A percentile compares a stretch with the other conserved stretches of the same genome.
Evolutionary conservation across 2,888 invertebrate genomes (phyloP).

Genomic region (Spilosoma lubricipeda): DNA sequence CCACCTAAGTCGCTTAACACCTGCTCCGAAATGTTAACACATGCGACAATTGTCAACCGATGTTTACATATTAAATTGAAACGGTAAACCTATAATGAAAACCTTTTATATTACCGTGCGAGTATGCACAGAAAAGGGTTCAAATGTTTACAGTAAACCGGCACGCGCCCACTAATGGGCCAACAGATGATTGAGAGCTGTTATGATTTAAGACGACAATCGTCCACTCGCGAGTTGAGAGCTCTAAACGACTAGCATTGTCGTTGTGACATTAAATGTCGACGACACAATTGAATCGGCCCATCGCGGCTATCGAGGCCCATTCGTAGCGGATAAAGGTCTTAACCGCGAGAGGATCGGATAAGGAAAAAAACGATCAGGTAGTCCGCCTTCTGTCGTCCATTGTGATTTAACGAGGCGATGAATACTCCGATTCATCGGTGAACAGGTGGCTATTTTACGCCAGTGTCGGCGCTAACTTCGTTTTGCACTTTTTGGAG

Average conservation of each 20-base stretch:
- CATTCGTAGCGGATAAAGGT: slow-evolving; percentile 60
- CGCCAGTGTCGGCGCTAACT: slow-evolving; percentile 56
- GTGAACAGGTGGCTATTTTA: slow-evolving; percentile 74
- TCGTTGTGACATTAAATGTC: slow-evolving; percentile 71
- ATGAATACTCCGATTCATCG: slow-evolving; percentile 62
- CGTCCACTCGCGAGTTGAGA: slow-evolving; percentile 60
- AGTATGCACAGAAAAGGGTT: slow-evolving; percentile 59
- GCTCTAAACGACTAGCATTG: slow-evolving; percentile 72
- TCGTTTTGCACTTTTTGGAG: slow-evolving; percentile 78
- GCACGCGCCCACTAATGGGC: slow-evolving; percentile 68
- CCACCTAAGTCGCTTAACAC: slow-evolving; percentile 71
- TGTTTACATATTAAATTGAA: slow-evolving; percentile 70
- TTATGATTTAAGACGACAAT: slow-evolving; percentile 71
- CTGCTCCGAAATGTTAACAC: slow-evolving; percentile 62
- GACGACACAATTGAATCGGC: slow-evolving; percentile 73
- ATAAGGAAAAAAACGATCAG: slow-evolving; percentile 64
- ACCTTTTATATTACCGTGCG: slow-evolving; percentile 57
- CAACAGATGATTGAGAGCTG: slow-evolving; percentile 67
- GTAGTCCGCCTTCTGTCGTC: slow-evolving; percentile 67
- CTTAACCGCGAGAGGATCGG: slow-evolving; percentile 41
- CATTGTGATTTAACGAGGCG: slow-evolving; percentile 80
- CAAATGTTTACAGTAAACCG: slow-evolving; percentile 69
- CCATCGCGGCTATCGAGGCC: slow-evolving; percentile 59
- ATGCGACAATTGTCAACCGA: slow-evolving; percentile 53
- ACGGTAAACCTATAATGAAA: slow-evolving; percentile 64